Conservation (phyloP, 2,888 invertebrate genomes). For the Perizoma affinitatum region DNA sequence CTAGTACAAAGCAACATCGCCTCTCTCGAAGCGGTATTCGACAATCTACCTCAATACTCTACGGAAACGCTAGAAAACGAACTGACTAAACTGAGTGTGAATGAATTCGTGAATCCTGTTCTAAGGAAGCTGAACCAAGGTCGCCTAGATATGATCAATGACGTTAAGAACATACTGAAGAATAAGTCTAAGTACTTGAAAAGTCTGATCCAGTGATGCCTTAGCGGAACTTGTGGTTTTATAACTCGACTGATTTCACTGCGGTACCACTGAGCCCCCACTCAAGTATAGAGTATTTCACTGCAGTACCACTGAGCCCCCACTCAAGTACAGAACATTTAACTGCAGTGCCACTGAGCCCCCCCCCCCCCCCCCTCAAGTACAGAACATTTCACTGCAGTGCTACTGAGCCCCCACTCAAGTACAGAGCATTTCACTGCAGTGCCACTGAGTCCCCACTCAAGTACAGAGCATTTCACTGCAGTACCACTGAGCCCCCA, state of each 20-base stretch:
- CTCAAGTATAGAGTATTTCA: too few relatives aligned
- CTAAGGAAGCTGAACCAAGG: constrained; percentile 76
- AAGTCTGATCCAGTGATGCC: constrained; percentile 65
- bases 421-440: too few relatives aligned
- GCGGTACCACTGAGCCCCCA: too few relatives aligned
- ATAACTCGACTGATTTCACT: background rate
- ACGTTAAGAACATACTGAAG: constrained; percentile 80
- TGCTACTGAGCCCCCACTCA: too few relatives aligned
- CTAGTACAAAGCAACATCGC: constrained; percentile 62
- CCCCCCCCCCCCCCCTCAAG: too few relatives aligned
- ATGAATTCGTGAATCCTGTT: constrained; percentile 66
- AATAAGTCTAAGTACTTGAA: constrained; percentile 83
- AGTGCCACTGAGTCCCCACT: too few relatives aligned
- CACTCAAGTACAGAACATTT: too few relatives aligned
- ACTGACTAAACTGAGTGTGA: constrained; percentile 63
- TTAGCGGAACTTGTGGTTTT: constrained; percentile 21
- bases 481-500: too few relatives aligned
- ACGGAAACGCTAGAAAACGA: constrained; percentile 64
- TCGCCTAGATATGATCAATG: constrained; percentile 75
- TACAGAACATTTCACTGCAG: too few relatives aligned
- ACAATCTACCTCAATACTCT: constrained; percentile 67
- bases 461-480: too few relatives aligned
- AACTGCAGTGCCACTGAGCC: too few relatives aligned
- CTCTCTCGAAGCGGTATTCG: constrained; percentile 68
- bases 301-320: too few relatives aligned